These are phyloP conservation scores for Elmis aenea DNA, from an alignment of 2,888 invertebrate genomes.

Conservation along the genomic window DNA sequence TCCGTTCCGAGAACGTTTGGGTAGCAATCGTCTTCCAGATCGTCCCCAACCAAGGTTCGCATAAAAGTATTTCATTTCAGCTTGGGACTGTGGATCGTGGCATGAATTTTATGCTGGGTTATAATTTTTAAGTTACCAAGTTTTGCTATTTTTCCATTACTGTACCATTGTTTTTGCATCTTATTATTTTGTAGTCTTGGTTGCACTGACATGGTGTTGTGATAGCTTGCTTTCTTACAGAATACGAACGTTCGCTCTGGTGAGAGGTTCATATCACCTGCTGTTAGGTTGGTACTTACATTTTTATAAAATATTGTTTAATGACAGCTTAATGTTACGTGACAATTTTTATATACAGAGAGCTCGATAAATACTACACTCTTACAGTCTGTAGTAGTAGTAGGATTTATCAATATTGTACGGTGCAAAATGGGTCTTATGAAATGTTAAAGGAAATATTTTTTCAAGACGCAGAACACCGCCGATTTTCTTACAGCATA, in stretches of 20 bases:
- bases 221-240: conserved; percentile 40
- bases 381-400: no score
- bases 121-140: no score
- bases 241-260: conserved; percentile 39
- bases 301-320: no score
- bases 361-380: no score
- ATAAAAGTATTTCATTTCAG: conserved; percentile 14
- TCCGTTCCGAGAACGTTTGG: conserved; percentile 83
- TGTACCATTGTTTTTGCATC: conserved; percentile 1
- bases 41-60: conserved; percentile 68
- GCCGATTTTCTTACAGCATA: no score
- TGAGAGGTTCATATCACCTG: conserved; percentile 41
- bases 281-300: conserved; percentile 39
- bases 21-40: conserved; percentile 82
- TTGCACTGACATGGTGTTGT: conserved; percentile 17
- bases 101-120: no score
- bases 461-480: no score
- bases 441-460: no score
- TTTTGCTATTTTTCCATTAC: conserved; percentile 5
- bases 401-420: no score
- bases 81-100: conserved; percentile 9
- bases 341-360: no score
- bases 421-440: no score
- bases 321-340: no score
- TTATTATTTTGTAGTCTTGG: conserved; percentile 14